Conservation (phyloP, 2,888 invertebrate species). For the Apamea crenata region DNA sequence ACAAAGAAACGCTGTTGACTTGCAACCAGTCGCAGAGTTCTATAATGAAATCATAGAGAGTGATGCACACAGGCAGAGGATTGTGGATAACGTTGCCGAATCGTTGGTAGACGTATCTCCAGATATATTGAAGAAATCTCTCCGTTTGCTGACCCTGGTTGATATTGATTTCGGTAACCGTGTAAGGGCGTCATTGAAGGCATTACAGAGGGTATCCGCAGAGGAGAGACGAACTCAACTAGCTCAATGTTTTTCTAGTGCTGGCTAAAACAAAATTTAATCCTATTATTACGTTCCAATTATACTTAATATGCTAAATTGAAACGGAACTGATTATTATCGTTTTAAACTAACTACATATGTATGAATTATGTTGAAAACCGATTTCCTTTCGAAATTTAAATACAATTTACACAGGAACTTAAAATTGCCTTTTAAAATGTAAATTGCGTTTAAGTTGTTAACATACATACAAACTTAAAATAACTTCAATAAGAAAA, state of each 20-base stretch:
- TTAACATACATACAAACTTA: not conserved
- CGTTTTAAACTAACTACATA: not conserved
- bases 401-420: not conserved
- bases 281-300: not conserved
- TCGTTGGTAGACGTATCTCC: slow-evolving; percentile 30
- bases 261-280: slow-evolving; percentile 4
- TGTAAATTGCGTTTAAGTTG: not conserved
- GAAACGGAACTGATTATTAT: slow-evolving; percentile 8
- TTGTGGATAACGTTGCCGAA: slow-evolving; percentile 31
- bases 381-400: not conserved
- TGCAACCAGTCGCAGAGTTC: slow-evolving; percentile 92
- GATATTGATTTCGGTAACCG: slow-evolving; percentile 24
- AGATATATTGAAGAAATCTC: slow-evolving; percentile 24
- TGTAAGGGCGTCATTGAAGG: slow-evolving; percentile 14
- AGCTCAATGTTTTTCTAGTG: slow-evolving; percentile 35
- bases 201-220: slow-evolving; percentile 23
- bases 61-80: slow-evolving; percentile 62
- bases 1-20: slow-evolving; percentile 66
- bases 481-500: not conserved
- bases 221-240: slow-evolving; percentile 21
- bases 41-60: slow-evolving; percentile 92
- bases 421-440: not conserved
- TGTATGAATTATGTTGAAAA: not conserved
- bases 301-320: not conserved
- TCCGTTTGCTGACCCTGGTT: slow-evolving; percentile 25